Percentiles rank a stretch among this genome's conserved stretches.
phyloP scores from a whole-genome alignment of 1,140 invertebrate species.

The Brachionus rotundiformis region DNA sequence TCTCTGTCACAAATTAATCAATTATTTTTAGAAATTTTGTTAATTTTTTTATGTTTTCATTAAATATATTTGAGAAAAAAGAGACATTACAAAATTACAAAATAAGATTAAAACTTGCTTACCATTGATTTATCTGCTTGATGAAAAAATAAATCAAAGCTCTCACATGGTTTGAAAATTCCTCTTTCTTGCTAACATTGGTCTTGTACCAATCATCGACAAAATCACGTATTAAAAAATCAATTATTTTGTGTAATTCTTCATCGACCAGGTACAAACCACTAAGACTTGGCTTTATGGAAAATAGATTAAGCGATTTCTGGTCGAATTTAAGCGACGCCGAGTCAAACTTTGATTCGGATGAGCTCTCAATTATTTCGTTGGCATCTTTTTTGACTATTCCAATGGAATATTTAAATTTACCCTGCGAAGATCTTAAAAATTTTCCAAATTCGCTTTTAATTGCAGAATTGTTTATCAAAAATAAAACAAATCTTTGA shows the following conservation, averaged over 20 bases:
- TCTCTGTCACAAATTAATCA: too few species aligned
- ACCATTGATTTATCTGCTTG: conserved; percentile 6
- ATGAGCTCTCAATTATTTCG: background rate
- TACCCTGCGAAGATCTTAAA: background rate
- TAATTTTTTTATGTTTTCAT: too few species aligned
- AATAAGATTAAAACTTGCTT: background rate
- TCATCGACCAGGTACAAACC: conserved; percentile 34
- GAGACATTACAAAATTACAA: too few species aligned
- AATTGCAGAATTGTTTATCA: background rate
- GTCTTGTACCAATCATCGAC: conserved; percentile 46
- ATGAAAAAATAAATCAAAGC: conserved; percentile 18
- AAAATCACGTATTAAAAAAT: conserved; percentile 41
- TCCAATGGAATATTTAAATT: background rate
- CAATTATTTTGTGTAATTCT: conserved; percentile 47
- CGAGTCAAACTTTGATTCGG: background rate
- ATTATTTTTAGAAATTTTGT: too few species aligned
- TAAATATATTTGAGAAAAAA: too few species aligned
- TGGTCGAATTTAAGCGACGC: background rate
- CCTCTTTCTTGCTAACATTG: background rate
- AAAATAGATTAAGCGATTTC: background rate
- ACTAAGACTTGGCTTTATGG: conserved; percentile 32
- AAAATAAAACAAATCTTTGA: background rate
- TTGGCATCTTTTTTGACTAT: background rate
- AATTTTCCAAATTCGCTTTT: background rate
- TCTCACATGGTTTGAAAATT: background rate